Base-by-base conservation (phyloP, 2,888 invertebrate genomes). In the Geotrupes spiniger region DNA sequence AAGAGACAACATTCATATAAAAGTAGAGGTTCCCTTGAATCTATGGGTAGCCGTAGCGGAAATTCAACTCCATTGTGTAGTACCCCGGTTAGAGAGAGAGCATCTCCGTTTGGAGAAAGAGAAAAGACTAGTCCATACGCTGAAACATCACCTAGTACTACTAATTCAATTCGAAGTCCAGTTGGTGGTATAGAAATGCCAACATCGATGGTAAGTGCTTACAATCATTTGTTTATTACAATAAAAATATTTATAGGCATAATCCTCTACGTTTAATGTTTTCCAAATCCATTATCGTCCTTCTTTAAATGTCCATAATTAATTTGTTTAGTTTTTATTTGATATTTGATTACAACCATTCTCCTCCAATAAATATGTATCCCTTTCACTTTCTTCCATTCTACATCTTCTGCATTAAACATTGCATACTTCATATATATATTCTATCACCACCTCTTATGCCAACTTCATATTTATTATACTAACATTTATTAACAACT, bases 1-100 rank as follows among this genome's bases (percentile, higher is more conserved):
- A 79, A 82, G 64, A 71, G 88, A 58, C 76, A 88, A 76, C 76
- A 83, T 71, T 68, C 76, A 28, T 71, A 70, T 55, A 76, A 77
- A 48, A 64, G 74, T 31, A 71, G 76, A 56, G 76, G 76, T 10
- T 67, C 71, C 2, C 68, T 76, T 4, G 77, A 77, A 56, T 76
- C 76, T 1, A 74, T 76, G 60, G 71, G 71, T 12, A 74, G 63
- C 28, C 65, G 77, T 42, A 78, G 77, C 29, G 77, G 77, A 4
- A 76, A 71, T 47, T 74, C 72, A 1, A 76, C 77, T 4, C 77
- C 78, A 0, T 66, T 77, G 2, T 74, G 76, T 26, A 73, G 76
- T 6, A 78, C 78, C 2, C 78, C 78, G 1, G 72, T 76, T 2
- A 68, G 77, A 33, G 78, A 79, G 51, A 62, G 75, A 40, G 65